Percentiles rank a stretch among this genome's conserved stretches.
Conservation (phyloP, 1,140 invertebrate genomes). For the Penaeus chinensis region DNA sequence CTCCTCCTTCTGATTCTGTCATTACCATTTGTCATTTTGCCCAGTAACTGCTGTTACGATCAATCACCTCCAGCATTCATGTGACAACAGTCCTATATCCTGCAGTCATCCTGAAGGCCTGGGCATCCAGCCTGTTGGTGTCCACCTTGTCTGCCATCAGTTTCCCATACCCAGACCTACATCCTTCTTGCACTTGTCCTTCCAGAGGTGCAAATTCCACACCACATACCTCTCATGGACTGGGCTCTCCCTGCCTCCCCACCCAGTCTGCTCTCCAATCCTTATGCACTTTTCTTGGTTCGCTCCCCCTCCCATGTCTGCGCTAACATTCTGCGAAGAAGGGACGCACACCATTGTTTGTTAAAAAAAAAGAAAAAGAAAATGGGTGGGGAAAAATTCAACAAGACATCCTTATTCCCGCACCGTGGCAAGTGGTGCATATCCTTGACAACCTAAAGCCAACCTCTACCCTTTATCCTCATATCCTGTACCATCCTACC, state of each 20-base stretch:
- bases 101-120: too few species aligned
- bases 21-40: too few species aligned
- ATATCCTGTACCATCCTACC: conserved; percentile 13
- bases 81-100: background rate
- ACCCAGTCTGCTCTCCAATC: background rate
- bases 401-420: background rate
- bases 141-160: too few species aligned
- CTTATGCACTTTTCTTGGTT: conserved; percentile 15
- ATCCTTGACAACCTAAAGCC: background rate
- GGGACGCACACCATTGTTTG: too few species aligned
- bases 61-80: too few species aligned
- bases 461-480: background rate
- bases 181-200: conserved; percentile 25
- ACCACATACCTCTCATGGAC: background rate
- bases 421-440: conserved; percentile 58
- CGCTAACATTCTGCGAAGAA: background rate
- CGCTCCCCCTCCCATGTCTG: background rate
- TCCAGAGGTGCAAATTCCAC: background rate
- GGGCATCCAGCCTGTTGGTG: too few species aligned
- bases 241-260: background rate
- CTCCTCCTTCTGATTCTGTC: too few species aligned
- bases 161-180: conserved; percentile 1
- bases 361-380: too few species aligned
- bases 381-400: too few species aligned
- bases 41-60: too few species aligned